Evolutionary conservation across 2,797 vertebrate species (phyloP), one percentile per base, ranked within the genome.

Genomic region (Hirundo rustica): DNA sequence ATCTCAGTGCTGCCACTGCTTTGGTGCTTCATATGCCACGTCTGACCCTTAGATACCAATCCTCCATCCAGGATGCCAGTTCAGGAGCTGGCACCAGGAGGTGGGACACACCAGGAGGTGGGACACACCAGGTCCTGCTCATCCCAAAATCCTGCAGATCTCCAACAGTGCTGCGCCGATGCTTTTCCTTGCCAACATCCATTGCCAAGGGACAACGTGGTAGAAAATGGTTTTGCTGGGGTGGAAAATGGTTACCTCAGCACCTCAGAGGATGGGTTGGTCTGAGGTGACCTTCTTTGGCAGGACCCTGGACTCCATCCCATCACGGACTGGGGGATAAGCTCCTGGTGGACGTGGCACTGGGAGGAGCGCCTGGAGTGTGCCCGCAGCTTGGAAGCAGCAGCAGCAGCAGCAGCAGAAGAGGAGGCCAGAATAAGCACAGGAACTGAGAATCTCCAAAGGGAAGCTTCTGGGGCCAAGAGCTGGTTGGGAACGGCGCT

Each of bases 391-490:
- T 72, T 76, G 85, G 74, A 55, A 93, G 61, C 1, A 2, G 36
- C 1, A 60, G 60, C 1, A 71, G 57, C 42, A 74, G 64, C 1
- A 68, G 53, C 40, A 78, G 70, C 40, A 54, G 61, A 66, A 32
- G 48, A 71, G 0, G 6, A 84, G 78, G 93, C 95, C 96, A 97
- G 92, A 92, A 89, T 87, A 96, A 97, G 93, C 94, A 97, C 50
- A 89, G 93, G 78, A 93, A 79, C 67, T 23, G 42, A 94, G 65
- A 89, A 95, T 74, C 38, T 86, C 80, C 27, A 57, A 92, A 94
- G 81, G 86, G 86, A 96, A 93, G 67, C 11, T 91, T 77, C 0
- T 9, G 27, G 73, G 73, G 79, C 92, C 88, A 84, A 77, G 50
- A 29, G 32, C 45, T 87, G 65, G 57, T 88, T 81, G 89, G 79